phyloP scores from a whole-genome alignment of 2,888 invertebrate genomes.

The Meteorus cinctellus region DNA sequence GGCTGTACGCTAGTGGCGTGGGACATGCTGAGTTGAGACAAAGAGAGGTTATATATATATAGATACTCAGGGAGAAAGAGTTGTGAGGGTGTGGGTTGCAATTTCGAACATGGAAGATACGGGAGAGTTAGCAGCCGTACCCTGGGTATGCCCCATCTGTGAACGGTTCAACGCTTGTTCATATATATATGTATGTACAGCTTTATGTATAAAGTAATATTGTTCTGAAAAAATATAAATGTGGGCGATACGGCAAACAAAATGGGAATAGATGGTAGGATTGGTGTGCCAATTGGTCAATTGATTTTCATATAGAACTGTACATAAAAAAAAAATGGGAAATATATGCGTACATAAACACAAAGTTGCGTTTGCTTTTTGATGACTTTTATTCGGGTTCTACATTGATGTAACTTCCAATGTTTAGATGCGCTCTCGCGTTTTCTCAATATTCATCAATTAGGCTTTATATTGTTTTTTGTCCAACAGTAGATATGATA shows the following conservation, averaged over 20 bases:
- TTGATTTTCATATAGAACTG: background rate
- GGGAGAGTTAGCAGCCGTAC: constrained; percentile 1
- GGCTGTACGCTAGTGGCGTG: constrained; percentile 44
- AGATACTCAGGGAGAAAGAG: background rate
- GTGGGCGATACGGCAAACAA: background rate
- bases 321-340: background rate
- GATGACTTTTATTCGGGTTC: background rate
- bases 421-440: background rate
- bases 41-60: constrained; percentile 39
- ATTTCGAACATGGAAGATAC: constrained; percentile 39
- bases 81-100: constrained; percentile 22
- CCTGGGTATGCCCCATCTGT: background rate
- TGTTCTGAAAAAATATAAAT: constrained; percentile 27
- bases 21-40: constrained; percentile 45
- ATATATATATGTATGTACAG: background rate
- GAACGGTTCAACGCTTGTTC: background rate
- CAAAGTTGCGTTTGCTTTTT: background rate
- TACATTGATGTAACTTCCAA: background rate
- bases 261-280: background rate
- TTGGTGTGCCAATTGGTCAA: background rate
- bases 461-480: background rate
- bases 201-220: background rate
- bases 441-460: background rate
- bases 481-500: background rate
- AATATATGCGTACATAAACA: background rate